Evolutionary conservation across 2,888 invertebrate genomes (phyloP).

Genomic region (Euspilapteryx auroguttella): DNA sequence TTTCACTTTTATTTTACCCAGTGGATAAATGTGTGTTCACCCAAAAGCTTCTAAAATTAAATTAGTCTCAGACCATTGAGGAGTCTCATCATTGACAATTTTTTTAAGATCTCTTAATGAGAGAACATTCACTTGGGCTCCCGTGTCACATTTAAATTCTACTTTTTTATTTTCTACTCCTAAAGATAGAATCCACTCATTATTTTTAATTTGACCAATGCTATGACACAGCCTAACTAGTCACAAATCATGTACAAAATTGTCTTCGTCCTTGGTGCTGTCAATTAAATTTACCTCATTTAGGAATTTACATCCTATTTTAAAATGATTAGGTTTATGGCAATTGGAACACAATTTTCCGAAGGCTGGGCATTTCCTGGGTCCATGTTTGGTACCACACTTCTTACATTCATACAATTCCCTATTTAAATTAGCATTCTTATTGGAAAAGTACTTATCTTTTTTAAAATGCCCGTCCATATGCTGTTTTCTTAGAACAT

Average conservation of each 20-base stretch:
- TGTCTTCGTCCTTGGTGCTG: not conserved
- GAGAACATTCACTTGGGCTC: not conserved
- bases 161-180: no score
- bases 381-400: not conserved
- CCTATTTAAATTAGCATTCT: not conserved
- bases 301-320: not conserved
- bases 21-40: no score
- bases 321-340: not conserved
- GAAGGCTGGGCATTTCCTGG: not conserved
- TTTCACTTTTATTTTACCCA: not conserved
- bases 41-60: not conserved
- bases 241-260: no score
- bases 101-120: not conserved
- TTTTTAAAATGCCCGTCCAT: not conserved
- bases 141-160: not conserved
- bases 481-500: no score
- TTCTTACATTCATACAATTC: not conserved
- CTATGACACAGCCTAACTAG: no score
- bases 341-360: not conserved
- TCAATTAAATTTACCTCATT: not conserved
- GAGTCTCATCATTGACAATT: constrained; percentile 1
- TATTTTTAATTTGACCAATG: no score
- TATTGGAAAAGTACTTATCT: constrained; percentile 2
- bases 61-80: not conserved
- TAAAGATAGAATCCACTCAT: not conserved